Base-by-base conservation (phyloP, 2,797 vertebrate genomes). In the Eupleurogrammus muticus region DNA sequence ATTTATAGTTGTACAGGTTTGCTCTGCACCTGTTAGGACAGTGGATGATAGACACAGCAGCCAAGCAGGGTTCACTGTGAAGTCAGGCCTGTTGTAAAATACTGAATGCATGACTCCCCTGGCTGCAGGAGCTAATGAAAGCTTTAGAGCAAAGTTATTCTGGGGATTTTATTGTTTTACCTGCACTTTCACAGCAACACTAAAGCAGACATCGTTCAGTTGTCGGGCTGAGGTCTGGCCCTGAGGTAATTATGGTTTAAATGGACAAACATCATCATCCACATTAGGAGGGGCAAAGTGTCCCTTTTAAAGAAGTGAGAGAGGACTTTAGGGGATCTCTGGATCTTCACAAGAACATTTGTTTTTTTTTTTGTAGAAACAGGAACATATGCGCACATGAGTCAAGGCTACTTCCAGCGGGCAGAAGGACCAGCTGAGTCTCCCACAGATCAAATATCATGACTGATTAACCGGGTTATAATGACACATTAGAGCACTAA, bases 381-480 rank as follows among this genome's bases (percentile, higher is more conserved):
- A 60, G 8, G 1, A 34, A 60, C 44, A 63, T 20, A 59, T 47
- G 40, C 64, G 64, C 52, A 60, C 38, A 52, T 52, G 16, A 35
- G 21, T 42, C 40, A 53, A 73, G 61, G 57, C 46, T 35, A 20
- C 24, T 20, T 80, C 59, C 57, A 75, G 23, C 0, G 3, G 65
- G 56, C 73, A 60, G 53, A 40, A 6, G 68, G 67, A 23, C 20
- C 1, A 0, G n/a, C 49, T 79, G 70, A 77, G n/a, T n/a, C n/a
- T 74, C 70, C 67, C 1, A 8, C 49, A 48, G 38, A 70, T 73
- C 34, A 59, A 52, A 69, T 44, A 65, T 70, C 35, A 52, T 1
- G 3, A 49, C 66, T 69, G 53, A 77, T 80, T 59, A 78, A 64
- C 66, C 8, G 42, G 49, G 63, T 83, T 71, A 62, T 34, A 62